Evolutionary conservation across 2,797 vertebrate species (phyloP).

Genomic region (Scleropages formosus): DNA sequence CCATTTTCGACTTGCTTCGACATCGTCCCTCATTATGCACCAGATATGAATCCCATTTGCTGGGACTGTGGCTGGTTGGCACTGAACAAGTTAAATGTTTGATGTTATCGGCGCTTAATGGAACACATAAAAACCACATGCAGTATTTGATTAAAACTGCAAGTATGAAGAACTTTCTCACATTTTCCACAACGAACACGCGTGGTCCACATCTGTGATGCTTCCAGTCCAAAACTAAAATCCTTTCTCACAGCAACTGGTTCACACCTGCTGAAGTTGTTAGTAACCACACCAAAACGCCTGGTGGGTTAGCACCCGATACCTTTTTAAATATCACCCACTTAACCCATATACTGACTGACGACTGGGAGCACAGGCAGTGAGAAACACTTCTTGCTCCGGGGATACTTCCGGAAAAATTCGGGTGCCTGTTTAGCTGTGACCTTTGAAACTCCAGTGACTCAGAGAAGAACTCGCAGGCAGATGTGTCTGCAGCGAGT

Average conservation of each 20-base stretch:
- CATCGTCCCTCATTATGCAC: too few species aligned
- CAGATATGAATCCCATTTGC: too few species aligned
- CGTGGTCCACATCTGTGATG: too few species aligned
- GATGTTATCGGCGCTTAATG: too few species aligned
- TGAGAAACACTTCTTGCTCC: neutral
- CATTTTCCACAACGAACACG: too few species aligned
- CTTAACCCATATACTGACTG: neutral
- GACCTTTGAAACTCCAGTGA: conserved; percentile 18
- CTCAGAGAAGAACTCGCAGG: neutral
- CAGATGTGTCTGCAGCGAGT: neutral
- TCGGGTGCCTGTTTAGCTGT: neutral
- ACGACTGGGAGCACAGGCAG: neutral
- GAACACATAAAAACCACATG: too few species aligned
- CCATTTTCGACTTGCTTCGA: too few species aligned
- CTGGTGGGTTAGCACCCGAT: neutral
- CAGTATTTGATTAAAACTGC: too few species aligned
- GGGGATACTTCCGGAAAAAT: neutral
- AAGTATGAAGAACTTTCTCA: too few species aligned
- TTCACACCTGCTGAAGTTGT: neutral
- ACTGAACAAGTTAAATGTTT: too few species aligned
- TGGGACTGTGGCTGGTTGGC: too few species aligned
- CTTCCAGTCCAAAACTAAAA: neutral
- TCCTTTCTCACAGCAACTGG: neutral
- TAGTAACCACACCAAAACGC: neutral
- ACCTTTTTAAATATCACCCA: neutral